Percentiles rank a stretch among this genome's conserved stretches.
Evolutionary conservation across 2,797 vertebrate species (phyloP).

Genomic region (Hemitrygon akajei): DNA sequence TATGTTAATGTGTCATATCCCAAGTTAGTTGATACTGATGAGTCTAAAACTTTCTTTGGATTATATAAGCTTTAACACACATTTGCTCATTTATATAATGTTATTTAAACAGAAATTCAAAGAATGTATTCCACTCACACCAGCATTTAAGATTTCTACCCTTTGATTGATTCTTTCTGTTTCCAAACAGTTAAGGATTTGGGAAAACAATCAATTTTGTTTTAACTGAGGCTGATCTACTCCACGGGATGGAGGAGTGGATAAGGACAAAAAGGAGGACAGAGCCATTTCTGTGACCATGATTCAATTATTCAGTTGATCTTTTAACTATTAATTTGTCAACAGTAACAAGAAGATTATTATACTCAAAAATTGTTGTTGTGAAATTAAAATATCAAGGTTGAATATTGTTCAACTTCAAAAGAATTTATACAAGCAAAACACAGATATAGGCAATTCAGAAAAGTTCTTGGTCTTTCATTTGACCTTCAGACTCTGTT

Average conservation of each 20-base stretch:
- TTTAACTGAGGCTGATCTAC: background rate
- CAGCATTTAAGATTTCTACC: background rate
- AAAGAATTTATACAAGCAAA: background rate
- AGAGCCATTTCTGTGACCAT: background rate
- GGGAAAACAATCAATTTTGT: too few species aligned
- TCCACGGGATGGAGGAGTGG: background rate
- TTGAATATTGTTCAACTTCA: background rate
- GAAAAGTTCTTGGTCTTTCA: too few species aligned
- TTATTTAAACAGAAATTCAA: slow-evolving; percentile 1
- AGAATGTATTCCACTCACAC: background rate
- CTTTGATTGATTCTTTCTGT: background rate
- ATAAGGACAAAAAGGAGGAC: background rate
- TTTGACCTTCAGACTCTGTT: background rate
- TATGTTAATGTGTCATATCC: slow-evolving; percentile 31
- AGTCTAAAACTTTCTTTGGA: slow-evolving; percentile 31
- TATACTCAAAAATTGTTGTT: background rate
- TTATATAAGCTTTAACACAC: slow-evolving; percentile 17
- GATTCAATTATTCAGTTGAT: background rate
- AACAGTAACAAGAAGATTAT: too few species aligned
- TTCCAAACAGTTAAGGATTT: background rate
- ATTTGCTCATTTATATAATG: background rate
- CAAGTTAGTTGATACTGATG: background rate
- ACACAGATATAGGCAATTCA: background rate
- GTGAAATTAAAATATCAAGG: background rate
- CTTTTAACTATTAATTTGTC: background rate